These are phyloP conservation scores for Scaeva pyrastri DNA, from an alignment of 2,888 invertebrate species.

Conservation along the genomic window DNA sequence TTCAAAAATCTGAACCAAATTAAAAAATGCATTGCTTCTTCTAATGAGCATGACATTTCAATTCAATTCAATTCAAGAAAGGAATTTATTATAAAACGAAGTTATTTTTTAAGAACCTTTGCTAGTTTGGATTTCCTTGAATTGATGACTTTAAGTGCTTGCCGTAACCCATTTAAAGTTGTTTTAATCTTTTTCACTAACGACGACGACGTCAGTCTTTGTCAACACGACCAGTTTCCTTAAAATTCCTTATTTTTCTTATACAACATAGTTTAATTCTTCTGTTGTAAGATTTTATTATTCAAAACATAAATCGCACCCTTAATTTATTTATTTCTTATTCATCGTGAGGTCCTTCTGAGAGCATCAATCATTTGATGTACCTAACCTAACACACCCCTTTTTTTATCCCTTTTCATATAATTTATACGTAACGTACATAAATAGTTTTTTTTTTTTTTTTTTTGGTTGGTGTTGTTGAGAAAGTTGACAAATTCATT, in stretches of 20 bases:
- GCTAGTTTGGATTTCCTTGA: too few species aligned
- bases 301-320: conserved; percentile 38
- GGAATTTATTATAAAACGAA: too few species aligned
- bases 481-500: conserved; percentile 70
- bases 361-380: conserved; percentile 65
- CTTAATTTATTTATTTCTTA: conserved; percentile 22
- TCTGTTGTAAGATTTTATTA: conserved; percentile 5
- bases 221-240: background rate
- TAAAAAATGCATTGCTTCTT: too few species aligned
- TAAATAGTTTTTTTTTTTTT: background rate
- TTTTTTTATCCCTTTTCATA: conserved; percentile 42
- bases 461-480: too few species aligned
- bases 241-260: background rate
- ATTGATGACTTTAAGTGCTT: too few species aligned
- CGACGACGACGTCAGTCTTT: too few species aligned
- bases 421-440: background rate
- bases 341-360: conserved; percentile 10
- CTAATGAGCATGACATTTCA: too few species aligned
- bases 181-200: too few species aligned
- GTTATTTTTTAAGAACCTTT: too few species aligned
- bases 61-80: too few species aligned
- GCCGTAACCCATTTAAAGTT: too few species aligned
- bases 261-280: background rate
- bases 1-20: too few species aligned
- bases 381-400: conserved; percentile 56